Base-by-base conservation (phyloP, 2,113 vertebrate species). In the Petaurus breviceps region DNA sequence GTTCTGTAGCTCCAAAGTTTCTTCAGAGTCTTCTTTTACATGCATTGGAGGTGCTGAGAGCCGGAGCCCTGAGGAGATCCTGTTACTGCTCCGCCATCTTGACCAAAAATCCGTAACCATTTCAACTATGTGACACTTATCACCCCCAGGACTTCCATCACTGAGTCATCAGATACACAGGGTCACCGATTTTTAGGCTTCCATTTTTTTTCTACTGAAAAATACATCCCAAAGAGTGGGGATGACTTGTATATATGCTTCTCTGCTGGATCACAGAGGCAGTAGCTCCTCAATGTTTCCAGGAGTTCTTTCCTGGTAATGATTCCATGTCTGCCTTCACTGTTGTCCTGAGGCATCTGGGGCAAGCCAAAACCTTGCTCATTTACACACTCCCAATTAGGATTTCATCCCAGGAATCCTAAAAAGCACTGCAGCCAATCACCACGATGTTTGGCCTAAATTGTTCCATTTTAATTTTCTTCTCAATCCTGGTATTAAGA, bases 281-380 rank as follows among this genome's bases (percentile, higher is more conserved):
- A 97, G 90, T 98, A 97, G 51, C 99, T 99, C 98, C 99, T 99
- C 97, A 99, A 97, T 0, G 99, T 99, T 31, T 99, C 98, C 98
- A 99, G 98, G 0, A 99, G 99, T 96, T 99, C 99, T 94, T 99
- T 99, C 91, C 99, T 99, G 98, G 96, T 98, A 1, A 99, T 98
- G n/a, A 99, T 52, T 2, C 99, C 99, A 0, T 99, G 96, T 99
- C 99, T 25, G 99, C 99, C 98, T 99, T 98, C 95, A 99, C 98
- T 0, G 99, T 99, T 90, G 99, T 99, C 95, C 99, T 97, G 97
- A 99, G 55, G 97, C 99, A 99, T 95, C 99, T 99, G 98, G 98
- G 98, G 98, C 99, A 99, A 37, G 61, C 37, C 61, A 77, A 77
- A 77, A 77, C 1, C 61, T 77, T 77, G 37, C n/a, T 77, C 61